phyloP scores from a whole-genome alignment of 1,140 invertebrate species.

The Euwallacea fornicatus region DNA sequence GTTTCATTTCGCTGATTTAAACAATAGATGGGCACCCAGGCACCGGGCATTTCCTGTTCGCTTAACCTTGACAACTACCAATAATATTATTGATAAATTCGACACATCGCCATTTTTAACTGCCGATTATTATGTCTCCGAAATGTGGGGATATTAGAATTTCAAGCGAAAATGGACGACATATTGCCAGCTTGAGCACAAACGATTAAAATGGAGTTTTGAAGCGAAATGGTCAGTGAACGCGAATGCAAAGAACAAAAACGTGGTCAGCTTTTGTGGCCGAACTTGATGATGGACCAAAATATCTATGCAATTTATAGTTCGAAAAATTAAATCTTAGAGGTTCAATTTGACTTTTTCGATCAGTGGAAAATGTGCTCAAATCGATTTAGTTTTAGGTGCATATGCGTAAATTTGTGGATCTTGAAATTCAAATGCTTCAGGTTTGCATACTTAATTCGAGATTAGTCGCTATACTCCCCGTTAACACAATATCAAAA shows the following conservation, averaged over 20 bases:
- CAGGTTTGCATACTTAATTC: too few relatives aligned
- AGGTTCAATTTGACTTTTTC: too few relatives aligned
- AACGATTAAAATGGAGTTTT: slow-evolving; percentile 27
- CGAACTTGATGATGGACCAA: too few relatives aligned
- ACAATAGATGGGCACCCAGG: slow-evolving; percentile 30
- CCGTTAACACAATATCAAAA: too few relatives aligned
- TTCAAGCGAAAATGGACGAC: slow-evolving; percentile 12
- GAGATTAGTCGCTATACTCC: too few relatives aligned
- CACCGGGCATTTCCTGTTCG: slow-evolving; percentile 23
- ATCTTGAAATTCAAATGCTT: too few relatives aligned
- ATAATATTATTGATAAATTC: slow-evolving; percentile 38
- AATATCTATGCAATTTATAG: too few relatives aligned
- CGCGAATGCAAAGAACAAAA: not conserved
- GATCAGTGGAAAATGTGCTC: too few relatives aligned
- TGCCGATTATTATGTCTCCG: slow-evolving; percentile 24
- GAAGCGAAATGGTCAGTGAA: not conserved
- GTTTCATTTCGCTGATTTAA: slow-evolving; percentile 34
- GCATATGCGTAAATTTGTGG: too few relatives aligned
- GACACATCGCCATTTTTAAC: slow-evolving; percentile 31
- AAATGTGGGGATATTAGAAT: slow-evolving; percentile 30
- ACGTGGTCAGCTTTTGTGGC: not conserved
- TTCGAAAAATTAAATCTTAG: too few relatives aligned
- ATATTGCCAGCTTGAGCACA: not conserved
- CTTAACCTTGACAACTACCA: slow-evolving; percentile 32
- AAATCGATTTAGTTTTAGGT: too few relatives aligned